A percentile compares a stretch with the other conserved stretches of the same genome.
Conservation (phyloP, 2,797 vertebrate species). For the Falco novaeseelandiae region DNA sequence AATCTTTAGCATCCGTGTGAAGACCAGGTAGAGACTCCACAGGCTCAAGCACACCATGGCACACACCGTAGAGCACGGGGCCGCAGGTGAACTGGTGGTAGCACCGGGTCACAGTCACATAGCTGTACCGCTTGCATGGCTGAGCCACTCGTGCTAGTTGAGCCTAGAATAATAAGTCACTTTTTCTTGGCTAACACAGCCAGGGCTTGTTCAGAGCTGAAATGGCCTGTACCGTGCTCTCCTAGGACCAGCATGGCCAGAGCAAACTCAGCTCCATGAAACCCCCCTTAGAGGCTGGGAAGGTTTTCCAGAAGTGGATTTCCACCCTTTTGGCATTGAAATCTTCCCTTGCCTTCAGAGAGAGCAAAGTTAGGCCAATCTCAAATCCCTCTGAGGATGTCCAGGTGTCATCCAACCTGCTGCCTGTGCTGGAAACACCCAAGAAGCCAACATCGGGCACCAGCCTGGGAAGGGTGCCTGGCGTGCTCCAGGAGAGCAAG, state of each 20-base stretch:
- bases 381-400: not conserved
- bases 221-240: not conserved
- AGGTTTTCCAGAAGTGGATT: not conserved
- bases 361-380: not conserved
- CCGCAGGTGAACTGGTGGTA: not conserved
- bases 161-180: not conserved
- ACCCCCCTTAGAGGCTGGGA: not conserved
- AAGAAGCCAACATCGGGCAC: not conserved
- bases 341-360: not conserved
- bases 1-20: rapidly evolving
- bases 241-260: not conserved
- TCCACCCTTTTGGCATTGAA: not conserved
- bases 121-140: not conserved
- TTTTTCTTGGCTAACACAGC: not conserved
- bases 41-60: rapidly evolving
- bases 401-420: not conserved
- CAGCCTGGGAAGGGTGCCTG: not conserved
- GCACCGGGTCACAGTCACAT: not conserved
- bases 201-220: not conserved
- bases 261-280: not conserved
- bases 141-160: not conserved
- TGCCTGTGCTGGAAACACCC: not conserved
- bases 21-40: not conserved
- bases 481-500: not conserved
- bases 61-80: rapidly evolving